Conservation (phyloP, 2,888 invertebrate species). For the Apeira syringaria region DNA sequence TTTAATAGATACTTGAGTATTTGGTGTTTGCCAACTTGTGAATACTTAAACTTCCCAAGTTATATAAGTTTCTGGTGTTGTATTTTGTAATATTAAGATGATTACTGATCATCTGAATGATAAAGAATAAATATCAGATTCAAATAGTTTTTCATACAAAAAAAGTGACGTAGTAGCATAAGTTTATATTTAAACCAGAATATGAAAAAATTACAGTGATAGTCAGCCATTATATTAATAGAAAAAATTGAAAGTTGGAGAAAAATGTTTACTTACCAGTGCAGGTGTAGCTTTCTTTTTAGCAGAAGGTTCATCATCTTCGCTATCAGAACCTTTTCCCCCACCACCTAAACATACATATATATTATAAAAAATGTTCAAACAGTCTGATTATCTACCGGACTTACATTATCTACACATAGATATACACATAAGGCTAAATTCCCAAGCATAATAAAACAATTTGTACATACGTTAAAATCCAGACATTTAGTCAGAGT, state of each 20-base stretch:
- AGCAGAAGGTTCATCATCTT: conserved; percentile 92
- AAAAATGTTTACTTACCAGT: conserved; percentile 53
- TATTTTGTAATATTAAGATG: conserved; percentile 18
- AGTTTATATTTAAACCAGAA: too few species aligned
- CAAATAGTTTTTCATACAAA: too few species aligned
- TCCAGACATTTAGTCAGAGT: conserved; percentile 56
- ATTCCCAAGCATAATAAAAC: conserved; percentile 59
- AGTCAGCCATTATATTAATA: too few species aligned
- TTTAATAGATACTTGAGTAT: conserved; percentile 12
- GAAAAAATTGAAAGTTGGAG: not conserved
- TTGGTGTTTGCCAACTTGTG: conserved; percentile 10
- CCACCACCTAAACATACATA: conserved; percentile 78
- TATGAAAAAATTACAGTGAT: too few species aligned
- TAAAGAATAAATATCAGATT: conserved; percentile 18
- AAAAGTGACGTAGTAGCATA: too few species aligned
- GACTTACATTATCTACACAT: conserved; percentile 59
- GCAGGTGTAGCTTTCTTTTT: conserved; percentile 88
- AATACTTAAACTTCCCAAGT: conserved; percentile 10
- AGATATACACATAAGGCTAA: conserved; percentile 53
- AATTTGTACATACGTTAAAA: conserved; percentile 70
- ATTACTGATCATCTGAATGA: conserved; percentile 21
- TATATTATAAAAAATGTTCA: conserved; percentile 7
- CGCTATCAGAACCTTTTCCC: conserved; percentile 90
- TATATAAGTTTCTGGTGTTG: conserved; percentile 16
- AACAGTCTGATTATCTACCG: too few species aligned